Evolutionary conservation across 2,888 invertebrate species (phyloP).

Genomic region (Eulithis prunata): DNA sequence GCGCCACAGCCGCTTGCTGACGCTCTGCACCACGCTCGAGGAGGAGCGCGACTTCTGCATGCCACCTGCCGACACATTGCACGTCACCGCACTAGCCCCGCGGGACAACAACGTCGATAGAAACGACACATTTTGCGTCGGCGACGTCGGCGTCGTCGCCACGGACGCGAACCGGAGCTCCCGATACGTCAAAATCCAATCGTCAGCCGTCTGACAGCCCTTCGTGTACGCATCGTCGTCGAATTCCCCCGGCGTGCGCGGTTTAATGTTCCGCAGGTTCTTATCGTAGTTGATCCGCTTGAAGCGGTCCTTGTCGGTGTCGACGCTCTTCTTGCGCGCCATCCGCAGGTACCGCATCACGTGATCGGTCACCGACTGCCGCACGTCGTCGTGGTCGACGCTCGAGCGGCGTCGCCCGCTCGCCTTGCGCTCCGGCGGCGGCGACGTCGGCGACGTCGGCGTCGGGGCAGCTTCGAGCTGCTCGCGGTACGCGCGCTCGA

Average conservation of each 20-base stretch:
- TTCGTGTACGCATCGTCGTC: conserved; percentile 91
- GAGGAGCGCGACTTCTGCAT: conserved; percentile 97
- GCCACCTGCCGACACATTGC: conserved; percentile 82
- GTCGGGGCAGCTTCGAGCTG: conserved; percentile 71
- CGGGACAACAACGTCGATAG: conserved; percentile 70
- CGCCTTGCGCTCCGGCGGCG: conserved; percentile 67
- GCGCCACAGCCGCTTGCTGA: conserved; percentile 93
- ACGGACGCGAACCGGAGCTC: conserved; percentile 69
- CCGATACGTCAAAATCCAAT: conserved; percentile 86
- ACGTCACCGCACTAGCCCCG: conserved; percentile 57
- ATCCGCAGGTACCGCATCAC: conserved; percentile 93
- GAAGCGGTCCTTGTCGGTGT: conserved; percentile 92
- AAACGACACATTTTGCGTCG: conserved; percentile 80
- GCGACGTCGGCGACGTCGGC: conserved; percentile 74
- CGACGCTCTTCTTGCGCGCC: conserved; percentile 94
- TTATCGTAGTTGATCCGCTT: conserved; percentile 95
- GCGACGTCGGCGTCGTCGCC: conserved; percentile 78
- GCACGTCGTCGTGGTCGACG: conserved; percentile 93
- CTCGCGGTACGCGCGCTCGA: conserved; percentile 76
- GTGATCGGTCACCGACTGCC: conserved; percentile 94
- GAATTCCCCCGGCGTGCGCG: conserved; percentile 90
- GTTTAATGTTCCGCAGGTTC: conserved; percentile 92
- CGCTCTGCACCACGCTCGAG: conserved; percentile 93
- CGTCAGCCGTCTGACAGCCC: conserved; percentile 91
- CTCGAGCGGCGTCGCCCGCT: conserved; percentile 87